A percentile compares a stretch with the other conserved stretches of the same genome.
phyloP scores from a whole-genome alignment of 2,888 invertebrate species.

The Polyommatus iphigenia region DNA sequence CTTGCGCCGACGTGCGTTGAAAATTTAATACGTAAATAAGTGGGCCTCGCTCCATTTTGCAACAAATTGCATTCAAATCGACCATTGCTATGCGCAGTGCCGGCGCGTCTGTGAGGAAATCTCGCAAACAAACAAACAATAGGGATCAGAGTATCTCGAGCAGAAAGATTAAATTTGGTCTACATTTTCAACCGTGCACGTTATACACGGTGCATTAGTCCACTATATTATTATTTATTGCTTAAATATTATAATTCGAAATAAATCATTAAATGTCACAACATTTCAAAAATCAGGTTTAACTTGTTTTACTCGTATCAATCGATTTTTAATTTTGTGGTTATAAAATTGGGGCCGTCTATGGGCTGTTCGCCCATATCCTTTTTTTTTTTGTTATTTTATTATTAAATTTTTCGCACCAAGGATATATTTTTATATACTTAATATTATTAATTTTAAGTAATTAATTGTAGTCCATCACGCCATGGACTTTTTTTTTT shows the following conservation, averaged over 20 bases:
- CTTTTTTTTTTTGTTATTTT: too few species aligned
- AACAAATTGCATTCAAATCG: constrained; percentile 22
- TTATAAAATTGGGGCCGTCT: too few species aligned
- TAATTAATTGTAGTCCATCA: too few species aligned
- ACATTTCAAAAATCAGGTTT: not conserved
- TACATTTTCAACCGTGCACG: not conserved
- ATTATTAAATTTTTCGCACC: too few species aligned
- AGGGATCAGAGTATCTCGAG: not conserved
- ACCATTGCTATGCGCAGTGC: constrained; percentile 13
- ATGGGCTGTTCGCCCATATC: too few species aligned
- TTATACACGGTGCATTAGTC: not conserved
- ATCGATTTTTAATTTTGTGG: too few species aligned
- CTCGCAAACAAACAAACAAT: not conserved
- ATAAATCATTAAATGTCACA: not conserved
- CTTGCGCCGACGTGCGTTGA: constrained; percentile 26
- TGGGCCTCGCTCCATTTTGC: constrained; percentile 31
- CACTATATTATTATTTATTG: not conserved
- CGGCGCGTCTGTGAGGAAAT: constrained; percentile 3
- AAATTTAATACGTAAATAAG: constrained; percentile 37
- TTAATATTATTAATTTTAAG: too few species aligned
- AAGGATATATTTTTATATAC: too few species aligned
- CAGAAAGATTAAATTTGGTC: not conserved
- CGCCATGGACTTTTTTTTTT: too few species aligned
- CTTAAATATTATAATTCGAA: not conserved
- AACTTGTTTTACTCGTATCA: not conserved